Evolutionary conservation across 2,113 vertebrate species (phyloP), one percentile per base, ranked within the genome.

Genomic region (Pangasianodon gigas): DNA sequence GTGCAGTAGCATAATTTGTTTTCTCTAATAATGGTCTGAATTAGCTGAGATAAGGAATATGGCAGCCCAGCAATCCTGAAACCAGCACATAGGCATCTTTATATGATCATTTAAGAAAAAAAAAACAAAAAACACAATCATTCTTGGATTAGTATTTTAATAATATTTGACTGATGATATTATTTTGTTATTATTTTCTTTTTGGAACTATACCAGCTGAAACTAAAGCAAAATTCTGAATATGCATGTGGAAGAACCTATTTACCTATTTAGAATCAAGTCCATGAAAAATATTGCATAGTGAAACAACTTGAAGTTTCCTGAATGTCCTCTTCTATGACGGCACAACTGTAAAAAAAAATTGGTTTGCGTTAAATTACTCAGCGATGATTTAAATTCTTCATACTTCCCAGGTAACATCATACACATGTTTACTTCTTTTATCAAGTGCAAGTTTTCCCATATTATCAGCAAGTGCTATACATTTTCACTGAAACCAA

Each of bases 131-230:
- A 56, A 56, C 21, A 90, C 48, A 46, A 79, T 69, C 48, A 82
- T 26, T 58, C 16, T n/a, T 84, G 51, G 44, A 48, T 86, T 52
- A 85, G 84, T 26, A 60, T 87, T 91, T 89, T 90, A 89, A 87
- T 77, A 87, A 90, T n/a, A 32, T 93, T 93, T 90, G 86, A 92
- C 48, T 87, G 90, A 92, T 84, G 82, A 65, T 19, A 44, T 75
- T 21, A 41, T 21, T 75, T 75, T 75, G 10, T 8, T 74, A 37
- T 74, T 74, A 37, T 71, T 67, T 67, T 71, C 32, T 74, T 74
- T n/a, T 18, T 74, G 29, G 29, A n/a, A 32, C 10, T 41, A 41
- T 74, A 41, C 67, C 67, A 37, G 18, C 29, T 4, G 29, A 69
- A 69, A 69, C 2, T 69, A n/a, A 67, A 71, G 67, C 67, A 32